phyloP scores from a whole-genome alignment of 2,797 vertebrate species.

The Anniella stebbinsi region DNA sequence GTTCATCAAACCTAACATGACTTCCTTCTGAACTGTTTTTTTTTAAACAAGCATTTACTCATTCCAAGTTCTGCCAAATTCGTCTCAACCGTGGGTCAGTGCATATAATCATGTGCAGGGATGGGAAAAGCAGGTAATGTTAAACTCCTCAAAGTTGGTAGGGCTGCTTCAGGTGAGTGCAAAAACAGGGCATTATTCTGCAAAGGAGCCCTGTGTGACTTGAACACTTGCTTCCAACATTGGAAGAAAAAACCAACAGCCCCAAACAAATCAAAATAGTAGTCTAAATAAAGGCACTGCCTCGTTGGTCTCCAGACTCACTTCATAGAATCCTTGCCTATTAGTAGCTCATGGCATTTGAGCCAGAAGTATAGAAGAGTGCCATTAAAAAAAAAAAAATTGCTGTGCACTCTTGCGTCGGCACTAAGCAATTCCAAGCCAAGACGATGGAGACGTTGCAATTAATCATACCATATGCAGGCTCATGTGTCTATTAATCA shows the following conservation, averaged over 20 bases:
- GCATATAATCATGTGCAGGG: background rate
- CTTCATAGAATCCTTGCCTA: background rate
- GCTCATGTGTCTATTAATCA: slow-evolving; percentile 49
- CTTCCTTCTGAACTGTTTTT: background rate
- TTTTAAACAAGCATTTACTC: background rate
- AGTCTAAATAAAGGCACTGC: background rate
- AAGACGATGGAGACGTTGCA: slow-evolving; percentile 44
- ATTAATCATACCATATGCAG: slow-evolving; percentile 44
- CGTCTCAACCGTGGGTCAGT: background rate
- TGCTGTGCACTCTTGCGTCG: slow-evolving; percentile 37
- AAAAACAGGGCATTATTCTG: background rate
- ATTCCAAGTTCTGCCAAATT: background rate
- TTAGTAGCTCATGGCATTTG: background rate
- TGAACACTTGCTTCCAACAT: background rate
- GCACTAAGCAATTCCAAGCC: slow-evolving; percentile 38
- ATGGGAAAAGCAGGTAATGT: too few relatives aligned
- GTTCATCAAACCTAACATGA: slow-evolving; percentile 23
- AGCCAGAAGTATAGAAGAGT: background rate
- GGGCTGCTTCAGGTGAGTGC: background rate
- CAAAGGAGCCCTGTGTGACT: background rate
- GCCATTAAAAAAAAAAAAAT: slow-evolving; percentile 15
- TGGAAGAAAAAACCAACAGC: background rate
- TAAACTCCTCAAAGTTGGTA: too few relatives aligned
- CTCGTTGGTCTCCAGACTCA: too few relatives aligned
- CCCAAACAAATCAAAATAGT: background rate